Evolutionary conservation across 2,113 vertebrate genomes (phyloP).

Genomic region (Rhea pennata): DNA sequence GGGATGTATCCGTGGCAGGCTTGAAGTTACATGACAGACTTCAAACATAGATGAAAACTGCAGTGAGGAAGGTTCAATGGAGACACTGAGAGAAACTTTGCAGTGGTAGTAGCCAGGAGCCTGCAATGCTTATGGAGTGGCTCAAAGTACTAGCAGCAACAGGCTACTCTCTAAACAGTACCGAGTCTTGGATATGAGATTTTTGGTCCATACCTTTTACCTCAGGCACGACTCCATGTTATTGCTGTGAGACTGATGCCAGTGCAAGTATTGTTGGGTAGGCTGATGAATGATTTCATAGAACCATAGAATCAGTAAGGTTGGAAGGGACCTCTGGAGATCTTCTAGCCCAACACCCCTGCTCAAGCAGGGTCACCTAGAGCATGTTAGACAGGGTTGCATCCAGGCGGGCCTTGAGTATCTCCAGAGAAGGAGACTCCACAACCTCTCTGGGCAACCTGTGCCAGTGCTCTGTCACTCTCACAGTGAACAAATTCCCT

Average conservation of each 20-base stretch:
- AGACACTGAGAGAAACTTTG: background rate
- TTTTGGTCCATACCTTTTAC: background rate
- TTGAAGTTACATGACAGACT: background rate
- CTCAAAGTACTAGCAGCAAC: background rate
- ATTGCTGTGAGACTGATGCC: background rate
- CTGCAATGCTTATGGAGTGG: rapidly evolving
- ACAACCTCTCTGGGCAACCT: no score
- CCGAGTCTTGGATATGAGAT: rapidly evolving
- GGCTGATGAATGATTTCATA: background rate
- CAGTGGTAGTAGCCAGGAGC: background rate
- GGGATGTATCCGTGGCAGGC: background rate
- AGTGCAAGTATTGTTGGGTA: background rate
- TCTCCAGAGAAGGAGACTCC: no score
- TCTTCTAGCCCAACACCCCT: no score
- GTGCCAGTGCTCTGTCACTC: no score
- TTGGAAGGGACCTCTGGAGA: no score
- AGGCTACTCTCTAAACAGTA: background rate
- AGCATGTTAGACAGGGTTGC: no score
- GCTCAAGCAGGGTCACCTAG: no score
- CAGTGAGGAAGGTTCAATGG: background rate
- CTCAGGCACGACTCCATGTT: background rate
- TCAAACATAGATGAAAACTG: background rate
- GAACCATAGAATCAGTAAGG: no score
- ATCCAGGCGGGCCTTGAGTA: no score
- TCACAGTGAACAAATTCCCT: no score